phyloP scores from a whole-genome alignment of 2,113 vertebrate genomes.

The Dermatemys mawii region DNA sequence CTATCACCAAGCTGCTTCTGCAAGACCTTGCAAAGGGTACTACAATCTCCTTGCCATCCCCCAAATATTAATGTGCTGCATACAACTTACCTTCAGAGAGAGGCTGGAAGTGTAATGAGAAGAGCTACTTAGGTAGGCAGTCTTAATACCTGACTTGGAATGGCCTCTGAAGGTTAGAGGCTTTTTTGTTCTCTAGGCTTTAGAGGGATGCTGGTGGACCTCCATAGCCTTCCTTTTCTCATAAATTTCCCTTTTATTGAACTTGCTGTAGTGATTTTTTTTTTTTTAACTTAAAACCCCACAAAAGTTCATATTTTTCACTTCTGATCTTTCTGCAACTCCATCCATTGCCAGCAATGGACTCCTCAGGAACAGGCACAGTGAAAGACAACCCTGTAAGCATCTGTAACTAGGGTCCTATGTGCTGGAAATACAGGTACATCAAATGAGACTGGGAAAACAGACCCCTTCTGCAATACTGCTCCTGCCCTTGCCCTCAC shows the following conservation, averaged over 20 bases:
- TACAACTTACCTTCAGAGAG: conserved; percentile 33
- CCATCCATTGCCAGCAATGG: conserved; percentile 68
- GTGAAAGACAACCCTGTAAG: not conserved
- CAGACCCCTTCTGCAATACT: conserved; percentile 13
- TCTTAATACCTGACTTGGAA: not conserved
- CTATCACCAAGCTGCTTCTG: conserved; percentile 6
- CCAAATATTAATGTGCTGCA: not conserved
- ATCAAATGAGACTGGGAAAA: conserved; percentile 14
- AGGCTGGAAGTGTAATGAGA: conserved; percentile 49
- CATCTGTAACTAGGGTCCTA: conserved; percentile 11
- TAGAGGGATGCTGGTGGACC: not conserved
- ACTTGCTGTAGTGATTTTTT: conserved; percentile 33
- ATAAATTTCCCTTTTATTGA: conserved; percentile 55
- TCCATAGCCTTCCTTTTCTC: conserved; percentile 47
- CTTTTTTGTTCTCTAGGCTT: not conserved
- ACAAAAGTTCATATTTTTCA: not conserved
- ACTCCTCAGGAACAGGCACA: conserved; percentile 33
- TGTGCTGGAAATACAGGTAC: accelerated
- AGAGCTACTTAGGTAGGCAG: not conserved
- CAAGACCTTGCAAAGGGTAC: not conserved
- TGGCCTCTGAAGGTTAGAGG: not conserved
- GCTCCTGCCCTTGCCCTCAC: not conserved
- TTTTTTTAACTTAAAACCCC: not conserved
- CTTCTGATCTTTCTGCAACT: conserved; percentile 12
- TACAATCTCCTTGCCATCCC: not conserved